Percentiles rank a stretch among this genome's conserved stretches.
phyloP scores from a whole-genome alignment of 2,888 invertebrate species.

The Tethea ocularis region DNA sequence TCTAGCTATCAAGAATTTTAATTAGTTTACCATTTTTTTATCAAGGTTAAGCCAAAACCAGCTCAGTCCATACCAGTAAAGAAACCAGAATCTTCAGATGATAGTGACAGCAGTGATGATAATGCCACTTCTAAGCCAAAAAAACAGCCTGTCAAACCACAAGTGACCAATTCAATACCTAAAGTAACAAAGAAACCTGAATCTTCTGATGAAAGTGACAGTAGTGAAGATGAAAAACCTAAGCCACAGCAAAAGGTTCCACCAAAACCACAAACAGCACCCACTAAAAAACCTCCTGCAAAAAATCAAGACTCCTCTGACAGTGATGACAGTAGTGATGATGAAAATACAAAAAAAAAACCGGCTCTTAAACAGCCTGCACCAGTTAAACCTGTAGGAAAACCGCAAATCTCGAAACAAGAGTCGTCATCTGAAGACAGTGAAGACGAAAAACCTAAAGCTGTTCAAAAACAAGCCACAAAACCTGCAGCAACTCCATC shows the following conservation, averaged over 20 bases:
- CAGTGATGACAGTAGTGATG: slow-evolving; percentile 60
- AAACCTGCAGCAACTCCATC: slow-evolving; percentile 18
- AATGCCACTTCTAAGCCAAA: slow-evolving; percentile 42
- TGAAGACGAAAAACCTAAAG: slow-evolving; percentile 32
- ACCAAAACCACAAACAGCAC: slow-evolving; percentile 9
- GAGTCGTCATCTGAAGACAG: slow-evolving; percentile 62
- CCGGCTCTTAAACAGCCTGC: slow-evolving; percentile 31
- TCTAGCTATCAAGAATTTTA: neutral
- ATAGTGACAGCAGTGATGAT: slow-evolving; percentile 51
- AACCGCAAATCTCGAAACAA: slow-evolving; percentile 42
- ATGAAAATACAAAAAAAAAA: slow-evolving; percentile 50
- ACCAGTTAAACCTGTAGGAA: slow-evolving; percentile 33
- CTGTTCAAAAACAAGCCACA: slow-evolving; percentile 30
- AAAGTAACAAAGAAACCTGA: slow-evolving; percentile 31
- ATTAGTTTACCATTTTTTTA: neutral
- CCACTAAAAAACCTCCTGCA: neutral
- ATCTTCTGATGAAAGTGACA: slow-evolving; percentile 53
- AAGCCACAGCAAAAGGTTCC: neutral
- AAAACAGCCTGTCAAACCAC: slow-evolving; percentile 34
- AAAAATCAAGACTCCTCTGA: slow-evolving; percentile 51
- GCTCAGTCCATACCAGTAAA: slow-evolving; percentile 22
- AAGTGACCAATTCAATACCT: slow-evolving; percentile 44
- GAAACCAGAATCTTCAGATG: slow-evolving; percentile 44
- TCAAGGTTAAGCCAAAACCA: slow-evolving; percentile 25
- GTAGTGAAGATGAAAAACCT: slow-evolving; percentile 41